Percentiles rank a stretch among this genome's conserved stretches.
These are phyloP conservation scores for Catostylus mosaicus DNA, from an alignment of 30 jellyfish, hydroid and myxozoan genomes.

Conservation along the genomic window DNA sequence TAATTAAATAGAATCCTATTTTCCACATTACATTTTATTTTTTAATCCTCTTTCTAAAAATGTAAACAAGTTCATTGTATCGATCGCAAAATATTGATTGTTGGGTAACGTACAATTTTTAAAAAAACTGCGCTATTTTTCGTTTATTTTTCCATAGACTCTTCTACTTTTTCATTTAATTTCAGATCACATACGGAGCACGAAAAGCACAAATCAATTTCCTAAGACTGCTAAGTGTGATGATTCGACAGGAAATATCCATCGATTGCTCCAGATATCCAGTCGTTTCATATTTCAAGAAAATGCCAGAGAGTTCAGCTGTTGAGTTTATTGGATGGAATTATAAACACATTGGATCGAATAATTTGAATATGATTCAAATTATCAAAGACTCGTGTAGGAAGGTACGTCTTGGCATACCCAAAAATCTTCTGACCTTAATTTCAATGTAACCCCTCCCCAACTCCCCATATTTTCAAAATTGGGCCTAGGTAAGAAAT, in stretches of 20 bases:
- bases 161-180: not conserved
- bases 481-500: too few relatives aligned
- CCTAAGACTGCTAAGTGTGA: constrained; percentile 73
- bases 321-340: constrained; percentile 90
- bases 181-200: constrained; percentile 74
- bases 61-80: too few relatives aligned
- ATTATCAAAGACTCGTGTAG: constrained; percentile 71
- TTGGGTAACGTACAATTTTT: too few relatives aligned
- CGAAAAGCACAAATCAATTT: constrained; percentile 85
- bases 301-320: constrained; percentile 16
- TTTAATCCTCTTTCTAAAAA: too few relatives aligned
- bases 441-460: too few relatives aligned
- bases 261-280: constrained; percentile 56
- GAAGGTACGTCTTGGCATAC: constrained; percentile 70
- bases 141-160: not conserved
- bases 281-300: constrained; percentile 38
- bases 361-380: constrained; percentile 40
- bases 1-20: too few relatives aligned
- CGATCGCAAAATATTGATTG: too few relatives aligned
- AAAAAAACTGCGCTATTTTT: too few relatives aligned
- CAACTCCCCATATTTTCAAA: too few relatives aligned
- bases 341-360: constrained; percentile 61
- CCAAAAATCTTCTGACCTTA: too few relatives aligned
- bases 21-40: too few relatives aligned
- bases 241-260: constrained; percentile 64